phyloP scores from a whole-genome alignment of 2,797 vertebrate species.

The Glossophaga mutica region DNA sequence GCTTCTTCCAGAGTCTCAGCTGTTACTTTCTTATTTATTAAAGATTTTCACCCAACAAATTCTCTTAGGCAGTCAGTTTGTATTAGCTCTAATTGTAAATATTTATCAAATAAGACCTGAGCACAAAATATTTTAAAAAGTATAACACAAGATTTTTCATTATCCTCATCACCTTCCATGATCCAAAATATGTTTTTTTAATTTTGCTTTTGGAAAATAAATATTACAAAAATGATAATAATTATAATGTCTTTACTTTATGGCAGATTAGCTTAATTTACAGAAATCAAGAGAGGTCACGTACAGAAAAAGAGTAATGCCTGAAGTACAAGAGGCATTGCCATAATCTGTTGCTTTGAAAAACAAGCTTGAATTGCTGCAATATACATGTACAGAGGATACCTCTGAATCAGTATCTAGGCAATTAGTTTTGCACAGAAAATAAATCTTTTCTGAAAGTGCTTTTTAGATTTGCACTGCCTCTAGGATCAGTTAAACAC shows the following conservation, averaged over 20 bases:
- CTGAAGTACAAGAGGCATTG: neutral
- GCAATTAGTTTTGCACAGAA: conserved; percentile 76
- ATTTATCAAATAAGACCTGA: neutral
- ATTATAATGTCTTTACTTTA: neutral
- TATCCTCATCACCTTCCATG: neutral
- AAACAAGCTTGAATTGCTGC: conserved; percentile 42
- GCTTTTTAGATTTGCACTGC: conserved; percentile 76
- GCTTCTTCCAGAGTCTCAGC: neutral
- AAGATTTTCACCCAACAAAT: neutral
- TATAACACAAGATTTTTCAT: neutral
- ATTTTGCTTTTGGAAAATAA: conserved; percentile 29
- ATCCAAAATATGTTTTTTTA: neutral
- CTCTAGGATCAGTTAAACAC: conserved; percentile 76
- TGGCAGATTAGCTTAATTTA: conserved; percentile 11
- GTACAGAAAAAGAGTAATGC: neutral
- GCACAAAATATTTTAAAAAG: neutral
- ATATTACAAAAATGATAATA: neutral
- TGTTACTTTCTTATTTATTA: neutral
- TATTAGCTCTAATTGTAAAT: neutral
- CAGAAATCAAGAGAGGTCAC: neutral
- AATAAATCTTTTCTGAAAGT: conserved; percentile 68
- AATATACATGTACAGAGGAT: neutral
- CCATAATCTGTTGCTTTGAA: neutral
- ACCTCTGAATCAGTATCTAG: conserved; percentile 54
- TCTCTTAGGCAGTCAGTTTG: neutral